These are phyloP conservation scores for Philopedon plagiatum DNA, from an alignment of 2,888 invertebrate genomes.

Conservation along the genomic window DNA sequence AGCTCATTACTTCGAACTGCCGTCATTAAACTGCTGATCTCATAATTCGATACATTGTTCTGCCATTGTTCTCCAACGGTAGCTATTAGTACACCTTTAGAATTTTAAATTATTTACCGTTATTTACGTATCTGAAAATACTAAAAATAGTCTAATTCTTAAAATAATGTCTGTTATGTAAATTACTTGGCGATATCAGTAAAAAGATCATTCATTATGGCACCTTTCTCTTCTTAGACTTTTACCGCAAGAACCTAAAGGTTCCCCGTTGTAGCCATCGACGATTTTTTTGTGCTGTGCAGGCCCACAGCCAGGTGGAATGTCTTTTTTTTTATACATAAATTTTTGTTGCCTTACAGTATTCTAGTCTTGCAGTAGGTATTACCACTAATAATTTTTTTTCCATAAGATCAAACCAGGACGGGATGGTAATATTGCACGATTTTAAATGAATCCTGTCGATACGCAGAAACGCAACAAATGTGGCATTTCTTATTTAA, in stretches of 20 bases:
- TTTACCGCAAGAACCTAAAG: background rate
- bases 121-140: constrained; percentile 36
- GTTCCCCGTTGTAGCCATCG: too few species aligned
- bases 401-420: too few species aligned
- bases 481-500: too few species aligned
- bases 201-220: background rate
- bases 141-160: constrained; percentile 45
- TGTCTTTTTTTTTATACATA: too few species aligned
- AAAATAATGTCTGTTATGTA: constrained; percentile 38
- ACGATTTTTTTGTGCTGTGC: too few species aligned
- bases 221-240: background rate
- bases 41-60: constrained; percentile 54
- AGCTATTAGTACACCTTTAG: constrained; percentile 40
- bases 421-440: too few species aligned
- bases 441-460: too few species aligned
- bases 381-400: too few species aligned
- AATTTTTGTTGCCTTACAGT: too few species aligned
- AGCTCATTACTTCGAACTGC: constrained; percentile 58
- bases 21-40: constrained; percentile 54
- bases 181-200: background rate
- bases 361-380: too few species aligned
- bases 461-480: too few species aligned
- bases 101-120: constrained; percentile 50
- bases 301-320: too few species aligned
- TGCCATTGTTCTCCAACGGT: constrained; percentile 42